These are phyloP conservation scores for Gopherus flavomarginatus DNA, from an alignment of 2,113 vertebrate species.

Conservation along the genomic window DNA sequence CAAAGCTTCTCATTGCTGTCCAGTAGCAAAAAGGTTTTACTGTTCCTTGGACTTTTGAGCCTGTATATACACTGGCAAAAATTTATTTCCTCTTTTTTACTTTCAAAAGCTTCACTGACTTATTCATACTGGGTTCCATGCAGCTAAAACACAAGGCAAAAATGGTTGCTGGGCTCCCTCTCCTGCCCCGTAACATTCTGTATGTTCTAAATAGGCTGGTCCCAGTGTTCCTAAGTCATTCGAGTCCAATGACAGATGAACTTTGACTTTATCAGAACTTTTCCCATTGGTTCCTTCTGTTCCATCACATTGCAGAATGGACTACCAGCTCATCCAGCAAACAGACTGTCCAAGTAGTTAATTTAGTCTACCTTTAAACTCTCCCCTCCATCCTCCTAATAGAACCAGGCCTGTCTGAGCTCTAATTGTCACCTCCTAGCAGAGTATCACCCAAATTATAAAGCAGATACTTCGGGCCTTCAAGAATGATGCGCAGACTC, in stretches of 20 bases:
- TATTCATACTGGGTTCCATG: neutral
- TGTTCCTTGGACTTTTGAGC: neutral
- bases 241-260: neutral
- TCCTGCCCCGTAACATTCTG: neutral
- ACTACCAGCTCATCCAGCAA: neutral
- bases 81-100: neutral
- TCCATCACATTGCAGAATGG: fast-evolving
- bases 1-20: neutral
- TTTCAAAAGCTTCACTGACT: neutral
- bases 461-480: neutral
- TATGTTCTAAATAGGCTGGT: neutral
- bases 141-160: neutral
- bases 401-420: neutral
- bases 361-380: neutral
- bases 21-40: neutral
- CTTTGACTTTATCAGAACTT: neutral
- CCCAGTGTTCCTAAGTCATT: neutral
- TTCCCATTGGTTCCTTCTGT: neutral
- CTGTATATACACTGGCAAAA: fast-evolving
- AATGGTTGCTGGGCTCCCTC: neutral
- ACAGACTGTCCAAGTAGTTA: neutral
- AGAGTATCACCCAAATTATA: neutral
- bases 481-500: fast-evolving
- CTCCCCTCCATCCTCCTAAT: neutral
- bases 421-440: neutral